phyloP scores from a whole-genome alignment of 2,797 vertebrate species.

The Bovichtus diacanthus region DNA sequence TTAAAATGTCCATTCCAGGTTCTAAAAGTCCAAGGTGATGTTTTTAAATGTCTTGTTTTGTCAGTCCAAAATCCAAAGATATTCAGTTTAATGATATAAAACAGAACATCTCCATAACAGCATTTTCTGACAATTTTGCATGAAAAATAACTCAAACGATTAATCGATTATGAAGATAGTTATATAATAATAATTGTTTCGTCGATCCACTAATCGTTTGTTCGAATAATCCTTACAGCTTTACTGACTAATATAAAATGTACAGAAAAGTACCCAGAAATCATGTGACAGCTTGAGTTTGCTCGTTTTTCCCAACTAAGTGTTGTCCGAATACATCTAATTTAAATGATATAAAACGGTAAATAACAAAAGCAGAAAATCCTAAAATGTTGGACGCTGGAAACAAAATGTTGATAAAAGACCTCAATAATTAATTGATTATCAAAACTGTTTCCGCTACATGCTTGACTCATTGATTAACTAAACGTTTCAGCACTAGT shows the following conservation, averaged over 20 bases:
- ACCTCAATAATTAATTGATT: neutral
- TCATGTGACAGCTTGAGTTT: neutral
- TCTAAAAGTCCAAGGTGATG: no score
- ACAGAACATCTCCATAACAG: no score
- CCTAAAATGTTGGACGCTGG: neutral
- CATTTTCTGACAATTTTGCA: no score
- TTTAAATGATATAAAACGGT: neutral
- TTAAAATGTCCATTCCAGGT: no score
- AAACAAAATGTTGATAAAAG: neutral
- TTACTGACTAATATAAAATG: neutral
- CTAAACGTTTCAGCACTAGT: neutral
- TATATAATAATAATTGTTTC: no score
- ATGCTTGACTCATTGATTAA: neutral
- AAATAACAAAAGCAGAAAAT: neutral
- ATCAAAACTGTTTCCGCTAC: neutral
- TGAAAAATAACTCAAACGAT: no score
- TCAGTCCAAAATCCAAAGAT: no score
- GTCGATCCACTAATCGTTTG: no score
- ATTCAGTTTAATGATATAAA: no score
- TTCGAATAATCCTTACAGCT: no score
- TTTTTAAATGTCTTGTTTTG: no score
- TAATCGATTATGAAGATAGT: no score
- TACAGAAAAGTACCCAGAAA: neutral
- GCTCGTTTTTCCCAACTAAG: neutral
- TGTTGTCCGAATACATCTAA: neutral